A percentile compares a stretch with the other conserved stretches of the same genome.
Conservation (phyloP, 2,797 vertebrate genomes). For the Coreius guichenoti region DNA sequence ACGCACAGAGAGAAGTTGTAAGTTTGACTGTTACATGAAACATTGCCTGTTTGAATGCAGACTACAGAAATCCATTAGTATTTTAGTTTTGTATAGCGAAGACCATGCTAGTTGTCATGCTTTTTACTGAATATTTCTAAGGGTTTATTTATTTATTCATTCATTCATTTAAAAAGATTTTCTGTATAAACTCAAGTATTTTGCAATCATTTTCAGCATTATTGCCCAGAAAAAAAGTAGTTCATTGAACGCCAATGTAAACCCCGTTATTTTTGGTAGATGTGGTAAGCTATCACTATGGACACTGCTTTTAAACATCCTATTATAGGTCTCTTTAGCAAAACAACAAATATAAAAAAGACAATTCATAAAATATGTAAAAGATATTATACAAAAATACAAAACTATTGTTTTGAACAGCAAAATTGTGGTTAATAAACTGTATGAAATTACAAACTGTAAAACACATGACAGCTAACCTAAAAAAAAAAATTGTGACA, state of each 20-base stretch:
- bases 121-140: not conserved
- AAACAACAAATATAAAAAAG: not conserved
- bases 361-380: not conserved
- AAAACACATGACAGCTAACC: not conserved
- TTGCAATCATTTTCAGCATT: not conserved
- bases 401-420: not conserved
- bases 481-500: not conserved
- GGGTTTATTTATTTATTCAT: not conserved
- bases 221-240: not conserved
- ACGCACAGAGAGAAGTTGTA: conserved; percentile 60
- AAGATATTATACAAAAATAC: not conserved
- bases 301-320: not conserved
- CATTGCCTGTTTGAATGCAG: not conserved
- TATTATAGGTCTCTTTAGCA: not conserved
- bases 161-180: not conserved
- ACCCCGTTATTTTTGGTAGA: not conserved
- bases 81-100: not conserved
- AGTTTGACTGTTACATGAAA: conserved; percentile 14
- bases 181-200: not conserved
- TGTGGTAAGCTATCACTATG: not conserved
- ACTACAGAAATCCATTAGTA: not conserved
- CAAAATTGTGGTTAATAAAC: not conserved
- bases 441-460: not conserved
- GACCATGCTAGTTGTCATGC: not conserved
- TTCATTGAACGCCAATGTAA: not conserved